Conservation (phyloP, 2,888 invertebrate genomes). For the Euplexia lucipara region DNA sequence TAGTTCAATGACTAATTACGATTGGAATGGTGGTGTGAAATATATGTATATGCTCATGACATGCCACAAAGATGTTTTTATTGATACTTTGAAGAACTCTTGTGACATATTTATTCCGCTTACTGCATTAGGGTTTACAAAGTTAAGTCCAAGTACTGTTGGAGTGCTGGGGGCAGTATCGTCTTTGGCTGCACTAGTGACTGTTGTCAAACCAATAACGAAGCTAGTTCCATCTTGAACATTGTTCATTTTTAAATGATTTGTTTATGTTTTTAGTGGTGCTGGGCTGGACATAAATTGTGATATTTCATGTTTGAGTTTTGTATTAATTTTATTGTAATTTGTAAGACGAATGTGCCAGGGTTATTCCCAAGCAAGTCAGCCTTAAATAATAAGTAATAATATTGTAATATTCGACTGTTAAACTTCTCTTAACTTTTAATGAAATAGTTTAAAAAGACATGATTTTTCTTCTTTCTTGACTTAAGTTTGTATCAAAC, state of each 20-base stretch:
- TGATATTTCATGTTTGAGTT: constrained; percentile 36
- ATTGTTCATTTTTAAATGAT: constrained; percentile 24
- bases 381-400: not conserved
- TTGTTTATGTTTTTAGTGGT: constrained; percentile 45
- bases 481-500: constrained; percentile 47
- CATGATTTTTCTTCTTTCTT: constrained; percentile 3
- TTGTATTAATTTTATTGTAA: constrained; percentile 6
- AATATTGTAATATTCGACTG: not conserved
- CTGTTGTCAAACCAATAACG: constrained; percentile 94
- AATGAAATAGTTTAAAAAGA: constrained; percentile 1
- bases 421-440: constrained; percentile 13
- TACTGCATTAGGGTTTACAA: constrained; percentile 94
- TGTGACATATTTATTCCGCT: constrained; percentile 97
- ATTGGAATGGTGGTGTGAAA: constrained; percentile 74
- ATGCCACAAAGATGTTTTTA: constrained; percentile 92
- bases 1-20: constrained; percentile 73
- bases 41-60: constrained; percentile 77
- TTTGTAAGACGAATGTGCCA: constrained; percentile 14
- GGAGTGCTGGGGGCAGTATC: constrained; percentile 95
- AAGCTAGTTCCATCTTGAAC: constrained; percentile 92
- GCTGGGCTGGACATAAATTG: constrained; percentile 51
- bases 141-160: constrained; percentile 94
- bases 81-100: constrained; percentile 96
- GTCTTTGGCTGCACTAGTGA: constrained; percentile 94
- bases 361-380: constrained; percentile 11